Percentiles rank a stretch among this genome's conserved stretches.
These are phyloP conservation scores for Champsocephalus esox DNA, from an alignment of 2,797 vertebrate species.

Conservation along the genomic window DNA sequence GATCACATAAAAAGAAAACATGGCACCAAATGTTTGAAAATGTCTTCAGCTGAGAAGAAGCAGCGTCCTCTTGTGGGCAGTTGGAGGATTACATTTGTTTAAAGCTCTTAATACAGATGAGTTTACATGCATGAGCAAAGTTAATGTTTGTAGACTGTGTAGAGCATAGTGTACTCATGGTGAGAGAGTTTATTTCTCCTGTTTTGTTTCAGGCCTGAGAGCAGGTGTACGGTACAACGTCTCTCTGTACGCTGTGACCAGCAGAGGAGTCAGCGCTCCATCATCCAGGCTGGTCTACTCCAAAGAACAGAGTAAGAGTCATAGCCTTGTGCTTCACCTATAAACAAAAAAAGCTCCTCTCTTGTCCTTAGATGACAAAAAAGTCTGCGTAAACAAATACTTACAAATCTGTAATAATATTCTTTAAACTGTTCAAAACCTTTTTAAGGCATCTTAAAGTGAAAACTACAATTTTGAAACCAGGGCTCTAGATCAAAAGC, in stretches of 20 bases:
- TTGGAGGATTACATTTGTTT: constrained; percentile 5
- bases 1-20: neutral
- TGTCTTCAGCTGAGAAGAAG: neutral
- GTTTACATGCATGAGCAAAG: neutral
- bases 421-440: too few relatives aligned
- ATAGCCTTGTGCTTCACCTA: neutral
- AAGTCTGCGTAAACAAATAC: too few relatives aligned
- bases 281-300: constrained; percentile 73
- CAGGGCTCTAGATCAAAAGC: too few relatives aligned
- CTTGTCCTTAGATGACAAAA: too few relatives aligned
- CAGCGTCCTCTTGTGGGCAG: constrained; percentile 58
- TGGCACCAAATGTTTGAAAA: neutral
- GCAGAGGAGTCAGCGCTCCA: constrained; percentile 75
- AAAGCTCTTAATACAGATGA: neutral
- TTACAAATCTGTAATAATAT: too few relatives aligned
- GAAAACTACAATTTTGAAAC: too few relatives aligned
- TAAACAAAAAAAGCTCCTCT: too few relatives aligned
- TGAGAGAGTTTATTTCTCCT: constrained; percentile 10
- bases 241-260: constrained; percentile 83
- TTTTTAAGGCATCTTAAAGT: too few relatives aligned
- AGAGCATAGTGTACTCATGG: neutral
- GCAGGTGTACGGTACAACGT: constrained; percentile 74
- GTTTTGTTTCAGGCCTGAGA: constrained; percentile 74
- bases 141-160: neutral
- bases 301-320: constrained; percentile 79